These are phyloP conservation scores for Herminia tarsipennalis DNA, from an alignment of 2,888 invertebrate genomes.

Conservation along the genomic window DNA sequence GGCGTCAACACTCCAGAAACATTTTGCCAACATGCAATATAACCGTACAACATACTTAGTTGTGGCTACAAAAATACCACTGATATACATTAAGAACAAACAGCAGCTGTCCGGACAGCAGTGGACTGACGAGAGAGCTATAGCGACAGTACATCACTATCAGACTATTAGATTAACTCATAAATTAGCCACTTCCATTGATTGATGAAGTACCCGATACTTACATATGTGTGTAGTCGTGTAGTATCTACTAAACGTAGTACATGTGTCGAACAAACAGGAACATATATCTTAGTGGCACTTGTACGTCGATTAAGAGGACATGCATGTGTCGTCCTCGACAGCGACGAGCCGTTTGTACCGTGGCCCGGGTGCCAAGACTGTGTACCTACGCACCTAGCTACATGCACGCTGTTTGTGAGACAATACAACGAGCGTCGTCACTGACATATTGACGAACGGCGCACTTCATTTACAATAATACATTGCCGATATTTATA, in stretches of 20 bases:
- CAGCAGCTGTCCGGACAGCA: too few species aligned
- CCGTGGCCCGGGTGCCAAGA: conserved; percentile 26
- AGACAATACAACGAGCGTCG: conserved; percentile 13
- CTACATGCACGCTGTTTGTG: neutral
- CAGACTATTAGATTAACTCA: neutral
- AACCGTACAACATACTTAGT: too few species aligned
- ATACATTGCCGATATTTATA: conserved; percentile 57
- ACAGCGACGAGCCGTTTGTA: conserved; percentile 33
- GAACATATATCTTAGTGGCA: conserved; percentile 1
- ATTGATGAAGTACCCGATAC: conserved; percentile 5
- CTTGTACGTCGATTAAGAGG: conserved; percentile 17
- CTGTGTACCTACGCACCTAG: conserved; percentile 1
- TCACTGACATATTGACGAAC: conserved; percentile 61
- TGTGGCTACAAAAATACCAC: too few species aligned
- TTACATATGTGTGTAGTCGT: neutral
- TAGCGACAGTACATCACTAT: neutral
- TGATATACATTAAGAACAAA: too few species aligned
- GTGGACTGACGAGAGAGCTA: neutral
- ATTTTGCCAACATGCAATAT: too few species aligned
- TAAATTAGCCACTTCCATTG: conserved; percentile 7
- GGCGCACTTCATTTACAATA: conserved; percentile 56
- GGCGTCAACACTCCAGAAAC: too few species aligned
- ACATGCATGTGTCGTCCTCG: conserved; percentile 30
- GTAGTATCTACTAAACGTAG: neutral
- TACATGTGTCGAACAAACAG: neutral